Evolutionary conservation across 2,797 vertebrate genomes (phyloP).

Genomic region (Neosalanx taihuensis): DNA sequence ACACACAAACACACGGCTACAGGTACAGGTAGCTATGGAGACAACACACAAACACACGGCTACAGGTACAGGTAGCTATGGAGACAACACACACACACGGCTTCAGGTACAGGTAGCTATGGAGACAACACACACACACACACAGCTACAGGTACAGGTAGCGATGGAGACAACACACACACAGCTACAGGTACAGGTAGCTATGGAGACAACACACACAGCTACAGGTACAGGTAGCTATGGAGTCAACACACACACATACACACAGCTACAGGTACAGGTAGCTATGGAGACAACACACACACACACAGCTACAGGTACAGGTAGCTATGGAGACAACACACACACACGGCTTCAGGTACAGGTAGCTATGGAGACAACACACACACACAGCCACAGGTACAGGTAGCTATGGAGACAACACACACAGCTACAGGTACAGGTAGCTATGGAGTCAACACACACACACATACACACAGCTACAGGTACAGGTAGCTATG

Average conservation of each 20-base stretch:
- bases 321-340: too few species aligned
- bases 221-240: too few species aligned
- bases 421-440: neutral
- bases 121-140: too few species aligned
- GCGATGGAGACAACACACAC: neutral
- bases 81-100: neutral
- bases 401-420: neutral
- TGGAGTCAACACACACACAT: too few species aligned
- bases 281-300: neutral
- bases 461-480: conserved; percentile 17
- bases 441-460: conserved; percentile 12
- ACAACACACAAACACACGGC: neutral
- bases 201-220: too few species aligned
- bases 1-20: conserved; percentile 18
- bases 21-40: neutral
- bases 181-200: neutral
- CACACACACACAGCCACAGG: neutral
- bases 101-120: neutral
- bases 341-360: conserved; percentile 79
- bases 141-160: too few species aligned
- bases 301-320: too few species aligned
- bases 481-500: neutral
- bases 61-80: too few species aligned
- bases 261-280: too few species aligned
- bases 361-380: conserved; percentile 80